phyloP scores from a whole-genome alignment of 2,113 vertebrate species.

The Ranitomeya imitator region DNA sequence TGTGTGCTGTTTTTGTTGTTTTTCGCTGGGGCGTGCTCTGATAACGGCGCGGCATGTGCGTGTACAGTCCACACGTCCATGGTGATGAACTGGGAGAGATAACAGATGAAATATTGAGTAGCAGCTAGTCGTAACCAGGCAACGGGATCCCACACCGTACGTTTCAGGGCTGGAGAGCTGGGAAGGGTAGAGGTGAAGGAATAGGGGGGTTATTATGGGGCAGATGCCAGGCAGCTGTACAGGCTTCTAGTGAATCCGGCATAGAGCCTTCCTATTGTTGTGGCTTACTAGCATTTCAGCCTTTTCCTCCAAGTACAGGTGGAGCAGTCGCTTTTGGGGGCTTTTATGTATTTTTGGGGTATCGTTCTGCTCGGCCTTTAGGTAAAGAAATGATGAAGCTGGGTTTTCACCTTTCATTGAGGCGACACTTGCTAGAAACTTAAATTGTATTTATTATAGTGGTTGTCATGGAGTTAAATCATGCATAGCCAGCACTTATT shows the following conservation, averaged over 20 bases:
- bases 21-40: not conserved
- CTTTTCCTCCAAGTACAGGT: no score
- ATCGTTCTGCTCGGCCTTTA: not conserved
- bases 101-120: not conserved
- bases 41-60: not conserved
- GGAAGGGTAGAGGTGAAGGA: not conserved
- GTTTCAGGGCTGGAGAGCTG: not conserved
- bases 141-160: not conserved
- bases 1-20: no score
- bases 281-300: no score
- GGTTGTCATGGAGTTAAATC: constrained; percentile 22
- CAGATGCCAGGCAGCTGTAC: no score
- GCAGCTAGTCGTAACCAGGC: not conserved
- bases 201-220: no score
- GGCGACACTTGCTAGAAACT: not conserved
- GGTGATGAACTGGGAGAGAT: not conserved
- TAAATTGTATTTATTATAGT: not conserved
- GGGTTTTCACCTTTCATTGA: not conserved
- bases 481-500: not conserved
- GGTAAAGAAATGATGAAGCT: not conserved
- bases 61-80: not conserved
- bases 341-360: no score
- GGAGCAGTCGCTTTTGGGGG: no score
- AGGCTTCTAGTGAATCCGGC: no score
- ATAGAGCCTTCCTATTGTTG: no score